phyloP scores from a whole-genome alignment of 1,140 invertebrate species.

The Trialeurodes vaporariorum region DNA sequence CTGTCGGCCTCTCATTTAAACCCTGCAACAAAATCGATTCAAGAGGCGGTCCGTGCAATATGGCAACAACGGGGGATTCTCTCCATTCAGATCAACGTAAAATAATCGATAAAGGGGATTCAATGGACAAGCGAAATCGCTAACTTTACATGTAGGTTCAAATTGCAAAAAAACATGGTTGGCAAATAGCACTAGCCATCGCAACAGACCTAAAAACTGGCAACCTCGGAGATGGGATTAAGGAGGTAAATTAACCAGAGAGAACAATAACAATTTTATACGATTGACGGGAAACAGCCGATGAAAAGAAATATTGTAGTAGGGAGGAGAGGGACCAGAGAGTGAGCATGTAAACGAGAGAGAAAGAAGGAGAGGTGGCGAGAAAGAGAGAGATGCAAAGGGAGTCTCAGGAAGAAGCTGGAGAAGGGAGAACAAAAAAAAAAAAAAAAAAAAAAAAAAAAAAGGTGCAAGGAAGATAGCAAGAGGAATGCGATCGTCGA shows the following conservation, averaged over 20 bases:
- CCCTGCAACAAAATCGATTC: no score
- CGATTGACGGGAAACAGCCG: neutral
- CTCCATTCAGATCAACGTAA: no score
- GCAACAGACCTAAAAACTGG: no score
- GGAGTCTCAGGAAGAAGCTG: neutral
- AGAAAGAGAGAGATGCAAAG: neutral
- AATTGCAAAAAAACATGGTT: no score
- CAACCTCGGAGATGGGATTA: neutral
- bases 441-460: neutral
- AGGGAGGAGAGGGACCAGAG: neutral
- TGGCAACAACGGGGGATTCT: no score
- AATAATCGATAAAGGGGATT: no score
- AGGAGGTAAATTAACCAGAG: neutral
- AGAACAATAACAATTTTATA: slow-evolving; percentile 1
- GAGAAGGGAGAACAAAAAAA: neutral
- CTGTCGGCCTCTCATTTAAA: no score
- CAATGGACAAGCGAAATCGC: no score
- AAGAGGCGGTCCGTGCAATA: no score
- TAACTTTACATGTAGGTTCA: no score
- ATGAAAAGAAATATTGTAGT: neutral
- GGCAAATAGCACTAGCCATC: no score
- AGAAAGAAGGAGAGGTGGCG: neutral
- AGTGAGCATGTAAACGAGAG: neutral
- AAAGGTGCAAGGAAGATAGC: neutral
- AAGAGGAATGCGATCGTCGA: slow-evolving; percentile 1